phyloP scores from a whole-genome alignment of 2,797 vertebrate species.

The Acrossocheilus fasciatus region DNA sequence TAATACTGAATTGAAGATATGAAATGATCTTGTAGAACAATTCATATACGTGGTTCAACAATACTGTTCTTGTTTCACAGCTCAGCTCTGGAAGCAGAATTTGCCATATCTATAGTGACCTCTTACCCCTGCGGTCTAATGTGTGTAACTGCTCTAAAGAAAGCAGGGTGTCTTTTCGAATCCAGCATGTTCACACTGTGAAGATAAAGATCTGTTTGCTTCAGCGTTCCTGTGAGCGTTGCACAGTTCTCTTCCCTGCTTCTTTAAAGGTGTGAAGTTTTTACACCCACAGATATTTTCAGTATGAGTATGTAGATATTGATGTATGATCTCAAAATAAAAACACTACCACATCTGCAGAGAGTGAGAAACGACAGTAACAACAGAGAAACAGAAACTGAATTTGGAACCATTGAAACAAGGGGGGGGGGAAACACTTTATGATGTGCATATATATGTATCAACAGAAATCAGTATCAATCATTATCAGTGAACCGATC shows the following conservation, averaged over 20 bases:
- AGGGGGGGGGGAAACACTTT: not conserved
- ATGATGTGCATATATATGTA: not conserved
- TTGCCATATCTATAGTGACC: not conserved
- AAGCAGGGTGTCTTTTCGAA: not conserved
- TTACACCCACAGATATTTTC: conserved; percentile 65
- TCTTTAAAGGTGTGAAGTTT: not conserved
- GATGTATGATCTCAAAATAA: conserved; percentile 13
- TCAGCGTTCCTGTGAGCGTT: not conserved
- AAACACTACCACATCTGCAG: not conserved
- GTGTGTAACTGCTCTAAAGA: not conserved
- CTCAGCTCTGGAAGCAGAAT: not conserved
- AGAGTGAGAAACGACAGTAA: not conserved
- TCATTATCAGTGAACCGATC: not conserved
- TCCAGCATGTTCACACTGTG: conserved; percentile 2
- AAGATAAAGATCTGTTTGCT: conserved; percentile 5
- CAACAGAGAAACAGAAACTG: not conserved
- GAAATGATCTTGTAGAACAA: not conserved
- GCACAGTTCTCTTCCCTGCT: conserved; percentile 2
- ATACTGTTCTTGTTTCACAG: not conserved
- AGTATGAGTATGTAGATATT: conserved; percentile 77
- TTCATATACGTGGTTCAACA: not conserved
- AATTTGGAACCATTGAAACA: not conserved
- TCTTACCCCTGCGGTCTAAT: not conserved
- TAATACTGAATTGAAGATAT: not conserved
- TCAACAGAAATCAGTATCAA: not conserved